Evolutionary conservation across 2,113 vertebrate species (phyloP).

Genomic region (Lasiurus borealis): DNA sequence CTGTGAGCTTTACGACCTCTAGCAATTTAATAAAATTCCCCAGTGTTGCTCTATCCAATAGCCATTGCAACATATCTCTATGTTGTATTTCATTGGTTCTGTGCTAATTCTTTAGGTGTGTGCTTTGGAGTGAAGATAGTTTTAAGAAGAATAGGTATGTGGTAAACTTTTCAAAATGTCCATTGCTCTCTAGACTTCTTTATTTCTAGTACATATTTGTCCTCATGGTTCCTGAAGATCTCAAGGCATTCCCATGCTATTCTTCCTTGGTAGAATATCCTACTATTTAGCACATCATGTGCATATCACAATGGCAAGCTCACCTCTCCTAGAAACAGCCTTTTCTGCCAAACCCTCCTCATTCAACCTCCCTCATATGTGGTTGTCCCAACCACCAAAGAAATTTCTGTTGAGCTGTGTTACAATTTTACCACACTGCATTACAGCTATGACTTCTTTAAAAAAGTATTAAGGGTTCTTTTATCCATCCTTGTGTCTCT

Average conservation of each 20-base stretch:
- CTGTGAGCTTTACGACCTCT: constrained; percentile 72
- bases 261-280: neutral
- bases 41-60: neutral
- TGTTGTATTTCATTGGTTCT: neutral
- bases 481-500: neutral
- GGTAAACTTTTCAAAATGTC: neutral
- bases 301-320: neutral
- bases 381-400: neutral
- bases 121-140: neutral
- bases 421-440: neutral
- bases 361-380: neutral
- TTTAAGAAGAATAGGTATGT: neutral
- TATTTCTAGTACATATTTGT: neutral
- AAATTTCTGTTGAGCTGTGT: neutral
- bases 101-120: neutral
- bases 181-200: neutral
- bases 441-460: neutral
- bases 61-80: neutral
- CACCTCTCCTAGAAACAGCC: too few relatives aligned
- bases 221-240: neutral
- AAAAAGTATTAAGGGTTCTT: neutral
- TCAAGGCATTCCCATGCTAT: neutral
- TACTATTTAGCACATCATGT: neutral
- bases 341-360: neutral
- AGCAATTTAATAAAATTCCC: constrained; percentile 65